phyloP scores from a whole-genome alignment of 2,113 vertebrate species.

The Cavia porcellus region DNA sequence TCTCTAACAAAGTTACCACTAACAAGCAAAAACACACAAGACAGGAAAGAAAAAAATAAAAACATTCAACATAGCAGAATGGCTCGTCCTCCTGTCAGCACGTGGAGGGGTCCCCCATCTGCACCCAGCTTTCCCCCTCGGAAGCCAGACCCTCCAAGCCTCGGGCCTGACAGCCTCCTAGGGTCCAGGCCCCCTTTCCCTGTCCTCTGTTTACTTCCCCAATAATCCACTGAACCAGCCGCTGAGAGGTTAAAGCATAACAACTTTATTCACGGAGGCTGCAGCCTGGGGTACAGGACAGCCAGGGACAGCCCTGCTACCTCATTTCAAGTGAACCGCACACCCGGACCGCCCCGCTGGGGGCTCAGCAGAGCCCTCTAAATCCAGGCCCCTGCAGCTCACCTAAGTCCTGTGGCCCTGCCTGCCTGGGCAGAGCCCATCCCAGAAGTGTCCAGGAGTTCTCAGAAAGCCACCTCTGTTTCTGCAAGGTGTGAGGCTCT shows the following conservation, averaged over 20 bases:
- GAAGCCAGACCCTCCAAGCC: background rate
- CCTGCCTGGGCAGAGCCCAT: background rate
- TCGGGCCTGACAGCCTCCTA: background rate
- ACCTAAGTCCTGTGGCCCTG: too few species aligned
- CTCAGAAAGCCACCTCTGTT: background rate
- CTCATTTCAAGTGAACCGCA: background rate
- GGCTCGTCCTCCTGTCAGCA: background rate
- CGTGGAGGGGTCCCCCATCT: background rate
- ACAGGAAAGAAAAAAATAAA: conserved; percentile 35
- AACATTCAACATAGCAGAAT: rapidly evolving
- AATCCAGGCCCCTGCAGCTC: background rate
- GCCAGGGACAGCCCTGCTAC: background rate
- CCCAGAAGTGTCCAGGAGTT: rapidly evolving
- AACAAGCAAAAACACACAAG: conserved; percentile 2
- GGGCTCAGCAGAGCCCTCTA: background rate
- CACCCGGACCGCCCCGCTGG: background rate
- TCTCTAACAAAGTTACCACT: background rate
- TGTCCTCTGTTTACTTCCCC: background rate
- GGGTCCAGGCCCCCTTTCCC: background rate
- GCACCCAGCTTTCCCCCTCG: background rate
- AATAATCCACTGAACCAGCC: conserved; percentile 65
- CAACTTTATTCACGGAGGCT: conserved; percentile 76
- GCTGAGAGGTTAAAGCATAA: conserved; percentile 71
- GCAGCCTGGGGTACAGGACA: conserved; percentile 8
- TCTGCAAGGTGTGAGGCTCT: too few species aligned